A percentile compares a stretch with the other conserved stretches of the same genome.
Conservation (phyloP, 2,888 invertebrate species). For the Sphecodes monilicornis region DNA sequence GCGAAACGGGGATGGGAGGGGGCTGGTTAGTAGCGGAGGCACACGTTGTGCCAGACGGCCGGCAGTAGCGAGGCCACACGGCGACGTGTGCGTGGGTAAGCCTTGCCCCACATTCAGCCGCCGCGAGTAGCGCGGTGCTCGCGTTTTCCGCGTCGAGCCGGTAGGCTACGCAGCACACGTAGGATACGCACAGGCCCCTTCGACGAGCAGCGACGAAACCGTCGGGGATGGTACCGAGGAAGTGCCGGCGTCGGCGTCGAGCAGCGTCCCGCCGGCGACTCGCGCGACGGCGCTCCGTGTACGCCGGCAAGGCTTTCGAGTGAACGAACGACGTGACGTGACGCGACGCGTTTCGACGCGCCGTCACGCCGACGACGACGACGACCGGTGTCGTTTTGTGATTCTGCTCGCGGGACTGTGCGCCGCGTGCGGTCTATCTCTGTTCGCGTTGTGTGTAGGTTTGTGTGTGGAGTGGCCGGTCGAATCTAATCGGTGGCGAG, state of each 20-base stretch:
- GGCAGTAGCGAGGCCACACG: conserved; percentile 82
- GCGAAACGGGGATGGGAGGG: background rate
- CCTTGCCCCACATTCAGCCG: conserved; percentile 60
- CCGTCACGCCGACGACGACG: background rate
- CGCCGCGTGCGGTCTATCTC: background rate
- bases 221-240: conserved; percentile 65
- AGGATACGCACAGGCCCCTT: conserved; percentile 1
- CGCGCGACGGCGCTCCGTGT: conserved; percentile 61
- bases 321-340: conserved; percentile 4
- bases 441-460: conserved; percentile 31
- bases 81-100: conserved; percentile 62
- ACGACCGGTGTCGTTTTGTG: background rate
- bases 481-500: conserved; percentile 6
- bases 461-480: conserved; percentile 31
- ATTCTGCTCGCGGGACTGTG: background rate
- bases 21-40: conserved; percentile 79
- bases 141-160: conserved; percentile 44
- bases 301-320: conserved; percentile 62
- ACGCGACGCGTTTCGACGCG: background rate
- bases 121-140: conserved; percentile 42
- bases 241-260: conserved; percentile 70
- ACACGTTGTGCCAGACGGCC: conserved; percentile 81
- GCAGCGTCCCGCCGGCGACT: conserved; percentile 67
- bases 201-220: background rate
- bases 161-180: conserved; percentile 17